Conservation (phyloP, 2,888 invertebrate genomes). For the Cephus rjabovi region DNA sequence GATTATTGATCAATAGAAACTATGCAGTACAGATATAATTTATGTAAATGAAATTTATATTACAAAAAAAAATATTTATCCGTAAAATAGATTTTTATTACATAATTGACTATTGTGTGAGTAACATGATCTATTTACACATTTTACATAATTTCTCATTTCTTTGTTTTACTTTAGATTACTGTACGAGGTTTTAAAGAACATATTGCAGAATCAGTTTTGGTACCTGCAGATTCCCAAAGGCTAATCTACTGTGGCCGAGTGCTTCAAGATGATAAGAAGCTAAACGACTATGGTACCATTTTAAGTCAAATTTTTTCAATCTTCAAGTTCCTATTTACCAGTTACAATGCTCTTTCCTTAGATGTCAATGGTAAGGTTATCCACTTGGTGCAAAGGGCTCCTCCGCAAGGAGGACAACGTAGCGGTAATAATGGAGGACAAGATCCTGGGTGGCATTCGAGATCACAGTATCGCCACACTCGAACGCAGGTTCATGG, state of each 20-base stretch:
- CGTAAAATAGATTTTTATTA: no score
- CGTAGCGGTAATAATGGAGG: conserved; percentile 60
- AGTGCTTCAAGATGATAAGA: conserved; percentile 89
- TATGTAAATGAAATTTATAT: no score
- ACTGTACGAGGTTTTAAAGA: conserved; percentile 87
- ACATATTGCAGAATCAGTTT: conserved; percentile 81
- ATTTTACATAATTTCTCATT: no score
- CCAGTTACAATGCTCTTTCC: neutral
- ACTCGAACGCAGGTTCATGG: conserved; percentile 56
- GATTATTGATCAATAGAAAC: no score
- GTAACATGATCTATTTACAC: no score
- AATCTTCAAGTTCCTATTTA: neutral
- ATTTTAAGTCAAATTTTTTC: conserved; percentile 22
- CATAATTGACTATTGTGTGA: no score
- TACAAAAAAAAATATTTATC: no score
- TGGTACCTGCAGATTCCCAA: conserved; percentile 84
- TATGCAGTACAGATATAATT: no score
- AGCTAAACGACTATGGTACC: conserved; percentile 86
- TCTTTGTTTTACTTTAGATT: conserved; percentile 69
- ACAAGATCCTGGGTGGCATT: conserved; percentile 42
- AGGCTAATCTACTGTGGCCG: conserved; percentile 95
- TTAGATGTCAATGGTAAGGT: conserved; percentile 92
- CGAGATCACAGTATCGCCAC: conserved; percentile 57
- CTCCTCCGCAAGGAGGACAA: conserved; percentile 76
- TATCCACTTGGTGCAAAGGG: conserved; percentile 89